Percentiles rank a stretch among this genome's conserved stretches.
Evolutionary conservation across 2,113 vertebrate genomes (phyloP).

Genomic region (Dunckerocampus dactyliophorus): DNA sequence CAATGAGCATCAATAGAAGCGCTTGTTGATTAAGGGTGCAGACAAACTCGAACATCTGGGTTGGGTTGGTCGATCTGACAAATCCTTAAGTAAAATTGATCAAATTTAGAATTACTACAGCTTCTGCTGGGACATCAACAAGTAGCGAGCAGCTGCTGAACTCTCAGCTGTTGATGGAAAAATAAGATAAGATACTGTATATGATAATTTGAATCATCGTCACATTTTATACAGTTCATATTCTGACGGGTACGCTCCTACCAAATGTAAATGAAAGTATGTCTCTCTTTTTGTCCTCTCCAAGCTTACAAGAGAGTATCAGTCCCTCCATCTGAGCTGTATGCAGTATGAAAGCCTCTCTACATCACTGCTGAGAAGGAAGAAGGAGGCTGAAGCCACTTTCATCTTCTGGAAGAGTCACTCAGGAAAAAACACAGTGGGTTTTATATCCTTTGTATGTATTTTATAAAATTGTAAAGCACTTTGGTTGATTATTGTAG

Average conservation of each 20-base stretch:
- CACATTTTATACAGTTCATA: neutral
- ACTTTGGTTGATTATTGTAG: no score
- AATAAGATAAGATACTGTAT: no score
- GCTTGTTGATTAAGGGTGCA: no score
- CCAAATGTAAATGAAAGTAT: neutral
- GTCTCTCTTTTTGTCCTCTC: neutral
- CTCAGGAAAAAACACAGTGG: constrained; percentile 88
- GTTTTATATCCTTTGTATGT: constrained; percentile 4
- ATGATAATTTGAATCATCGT: neutral
- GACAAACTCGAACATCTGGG: no score
- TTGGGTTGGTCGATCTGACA: no score
- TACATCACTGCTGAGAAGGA: constrained; percentile 78
- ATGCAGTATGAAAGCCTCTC: constrained; percentile 83
- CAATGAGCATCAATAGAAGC: no score
- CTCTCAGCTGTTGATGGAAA: no score
- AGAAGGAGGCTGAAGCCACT: constrained; percentile 90
- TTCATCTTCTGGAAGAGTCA: constrained; percentile 91
- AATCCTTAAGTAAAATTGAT: no score
- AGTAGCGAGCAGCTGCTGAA: no score
- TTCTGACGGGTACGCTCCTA: neutral
- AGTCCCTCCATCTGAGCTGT: constrained; percentile 82
- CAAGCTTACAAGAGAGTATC: constrained; percentile 82
- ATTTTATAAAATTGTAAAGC: no score
- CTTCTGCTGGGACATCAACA: no score
- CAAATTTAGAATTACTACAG: no score